Percentiles rank a stretch among this genome's conserved stretches.
Evolutionary conservation across 2,113 vertebrate species (phyloP).

Genomic region (Dasypus novemcinctus): DNA sequence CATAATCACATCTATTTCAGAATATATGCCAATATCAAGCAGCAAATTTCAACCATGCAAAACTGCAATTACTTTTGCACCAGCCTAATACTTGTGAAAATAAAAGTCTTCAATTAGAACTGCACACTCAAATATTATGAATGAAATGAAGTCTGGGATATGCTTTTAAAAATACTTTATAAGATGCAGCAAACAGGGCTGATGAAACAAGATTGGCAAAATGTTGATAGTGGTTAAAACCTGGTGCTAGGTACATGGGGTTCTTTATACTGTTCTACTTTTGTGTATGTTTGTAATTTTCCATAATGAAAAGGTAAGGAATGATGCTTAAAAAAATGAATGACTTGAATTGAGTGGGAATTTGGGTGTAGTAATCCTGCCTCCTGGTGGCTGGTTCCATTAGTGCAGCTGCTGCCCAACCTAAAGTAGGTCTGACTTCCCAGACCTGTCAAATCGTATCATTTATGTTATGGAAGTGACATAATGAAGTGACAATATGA

Average conservation of each 20-base stretch:
- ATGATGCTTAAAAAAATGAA: neutral
- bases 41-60: too few species aligned
- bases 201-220: neutral
- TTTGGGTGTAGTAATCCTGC: slow-evolving; percentile 27
- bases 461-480: neutral
- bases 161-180: slow-evolving; percentile 1
- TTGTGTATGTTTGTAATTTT: slow-evolving; percentile 10
- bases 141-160: neutral
- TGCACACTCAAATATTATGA: neutral
- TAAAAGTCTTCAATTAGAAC: neutral
- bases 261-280: neutral
- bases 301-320: neutral
- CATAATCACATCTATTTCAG: too few species aligned
- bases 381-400: slow-evolving; percentile 38
- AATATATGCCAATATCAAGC: too few species aligned
- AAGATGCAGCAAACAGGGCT: neutral
- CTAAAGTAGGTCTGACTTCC: neutral
- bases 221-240: neutral
- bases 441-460: neutral
- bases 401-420: neutral
- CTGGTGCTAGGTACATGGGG: neutral
- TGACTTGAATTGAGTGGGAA: neutral
- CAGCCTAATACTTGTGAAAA: neutral
- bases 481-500: too few species aligned
- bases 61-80: too few species aligned